Conservation (phyloP, 1,140 invertebrate genomes). For the Calephelis virginiensis region DNA sequence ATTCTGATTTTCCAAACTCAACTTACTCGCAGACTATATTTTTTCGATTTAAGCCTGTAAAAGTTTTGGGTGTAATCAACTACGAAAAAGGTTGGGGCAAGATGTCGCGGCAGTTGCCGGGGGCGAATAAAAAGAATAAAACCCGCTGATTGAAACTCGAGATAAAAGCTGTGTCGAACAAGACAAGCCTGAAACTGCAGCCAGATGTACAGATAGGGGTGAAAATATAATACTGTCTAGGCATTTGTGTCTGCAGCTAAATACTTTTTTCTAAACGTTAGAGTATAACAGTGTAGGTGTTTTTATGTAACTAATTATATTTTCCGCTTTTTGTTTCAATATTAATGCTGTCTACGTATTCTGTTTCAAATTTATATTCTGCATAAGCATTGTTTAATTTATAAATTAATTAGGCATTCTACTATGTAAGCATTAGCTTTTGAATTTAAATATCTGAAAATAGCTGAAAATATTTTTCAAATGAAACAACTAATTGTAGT, state of each 20-base stretch:
- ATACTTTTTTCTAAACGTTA: neutral
- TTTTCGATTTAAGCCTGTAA: slow-evolving; percentile 27
- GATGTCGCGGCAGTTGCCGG: slow-evolving; percentile 30
- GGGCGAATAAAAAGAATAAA: slow-evolving; percentile 32
- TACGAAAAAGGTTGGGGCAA: slow-evolving; percentile 34
- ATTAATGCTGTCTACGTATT: too few species aligned
- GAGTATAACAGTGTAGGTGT: too few species aligned
- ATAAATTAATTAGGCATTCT: too few species aligned
- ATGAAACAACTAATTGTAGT: too few species aligned
- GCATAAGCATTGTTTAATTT: too few species aligned
- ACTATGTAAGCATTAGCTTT: too few species aligned
- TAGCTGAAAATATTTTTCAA: too few species aligned
- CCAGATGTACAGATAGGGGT: slow-evolving; percentile 12
- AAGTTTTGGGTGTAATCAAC: slow-evolving; percentile 38
- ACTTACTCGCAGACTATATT: neutral
- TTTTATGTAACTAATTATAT: too few species aligned
- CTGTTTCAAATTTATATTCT: too few species aligned
- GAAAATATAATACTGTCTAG: slow-evolving; percentile 16
- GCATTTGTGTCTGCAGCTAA: slow-evolving; percentile 3
- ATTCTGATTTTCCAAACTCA: slow-evolving; percentile 1
- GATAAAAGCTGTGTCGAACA: slow-evolving; percentile 33
- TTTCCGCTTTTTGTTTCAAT: too few species aligned
- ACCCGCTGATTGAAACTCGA: slow-evolving; percentile 32
- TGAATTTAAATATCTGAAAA: too few species aligned
- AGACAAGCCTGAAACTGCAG: slow-evolving; percentile 21